Conservation (phyloP, 2,113 vertebrate genomes). For the Larimichthys polyactis region DNA sequence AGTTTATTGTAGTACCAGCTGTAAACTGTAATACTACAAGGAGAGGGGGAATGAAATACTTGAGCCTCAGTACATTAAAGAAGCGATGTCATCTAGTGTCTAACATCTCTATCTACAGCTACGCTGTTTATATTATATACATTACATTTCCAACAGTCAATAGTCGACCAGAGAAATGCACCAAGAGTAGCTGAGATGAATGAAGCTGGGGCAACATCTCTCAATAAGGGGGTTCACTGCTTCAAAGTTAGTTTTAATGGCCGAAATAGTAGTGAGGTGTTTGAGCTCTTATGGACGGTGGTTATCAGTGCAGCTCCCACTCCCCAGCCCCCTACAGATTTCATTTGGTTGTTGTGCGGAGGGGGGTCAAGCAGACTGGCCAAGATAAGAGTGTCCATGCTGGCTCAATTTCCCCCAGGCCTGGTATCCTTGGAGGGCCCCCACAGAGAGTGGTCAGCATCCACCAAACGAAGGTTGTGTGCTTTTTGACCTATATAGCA, state of each 20-base stretch:
- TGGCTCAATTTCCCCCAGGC: conserved; percentile 81
- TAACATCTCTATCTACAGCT: background rate
- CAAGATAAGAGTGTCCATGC: conserved; percentile 82
- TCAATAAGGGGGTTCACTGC: conserved; percentile 23
- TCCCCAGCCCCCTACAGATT: conserved; percentile 68
- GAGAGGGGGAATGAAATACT: background rate
- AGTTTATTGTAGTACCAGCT: background rate
- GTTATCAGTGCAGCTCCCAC: conserved; percentile 60
- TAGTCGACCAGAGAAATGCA: conserved; percentile 2
- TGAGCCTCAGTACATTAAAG: background rate
- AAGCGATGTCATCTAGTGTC: background rate
- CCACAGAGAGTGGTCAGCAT: conserved; percentile 72
- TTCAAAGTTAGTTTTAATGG: conserved; percentile 52
- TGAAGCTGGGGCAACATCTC: background rate
- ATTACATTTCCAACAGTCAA: background rate
- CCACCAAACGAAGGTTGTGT: conserved; percentile 58
- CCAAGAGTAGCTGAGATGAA: conserved; percentile 2
- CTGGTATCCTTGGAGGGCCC: conserved; percentile 65
- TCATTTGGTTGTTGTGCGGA: conserved; percentile 79
- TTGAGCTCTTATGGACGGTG: conserved; percentile 53
- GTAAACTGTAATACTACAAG: background rate
- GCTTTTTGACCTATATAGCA: conserved; percentile 78
- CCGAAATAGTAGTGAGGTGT: conserved; percentile 53
- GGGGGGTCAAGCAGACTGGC: conserved; percentile 76
- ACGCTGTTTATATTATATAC: background rate